Conservation (phyloP, 92 coral and sea anemone species). For the Porites evermanni region DNA sequence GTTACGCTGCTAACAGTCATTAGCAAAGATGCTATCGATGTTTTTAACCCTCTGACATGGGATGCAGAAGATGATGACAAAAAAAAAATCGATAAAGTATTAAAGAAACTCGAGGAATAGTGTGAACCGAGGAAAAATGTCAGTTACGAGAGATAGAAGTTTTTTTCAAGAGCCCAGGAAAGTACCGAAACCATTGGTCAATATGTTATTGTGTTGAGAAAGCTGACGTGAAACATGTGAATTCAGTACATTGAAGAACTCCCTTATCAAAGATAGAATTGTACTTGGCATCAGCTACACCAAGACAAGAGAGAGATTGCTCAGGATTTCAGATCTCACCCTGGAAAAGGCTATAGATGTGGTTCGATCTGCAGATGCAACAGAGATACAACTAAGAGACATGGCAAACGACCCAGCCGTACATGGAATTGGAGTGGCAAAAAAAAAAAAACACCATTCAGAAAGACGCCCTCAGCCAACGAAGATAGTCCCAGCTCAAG, state of each 20-base stretch:
- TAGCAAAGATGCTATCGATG: conserved; percentile 52
- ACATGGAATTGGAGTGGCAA: not conserved
- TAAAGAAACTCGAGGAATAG: conserved; percentile 27
- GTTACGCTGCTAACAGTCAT: conserved; percentile 17
- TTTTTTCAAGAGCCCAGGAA: conserved; percentile 6
- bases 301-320: no score
- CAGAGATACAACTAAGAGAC: no score
- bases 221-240: conserved; percentile 3
- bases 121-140: conserved; percentile 63
- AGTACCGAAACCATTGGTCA: no score
- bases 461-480: no score
- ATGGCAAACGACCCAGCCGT: no score
- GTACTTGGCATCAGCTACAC: no score
- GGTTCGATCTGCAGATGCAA: no score
- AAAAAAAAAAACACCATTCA: no score
- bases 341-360: no score
- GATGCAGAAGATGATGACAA: conserved; percentile 57
- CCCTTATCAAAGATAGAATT: no score
- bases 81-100: not conserved
- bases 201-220: conserved; percentile 39
- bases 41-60: conserved; percentile 46
- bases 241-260: not conserved
- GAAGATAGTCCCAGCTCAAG: no score
- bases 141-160: conserved; percentile 36
- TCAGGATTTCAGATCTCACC: no score